Percentiles rank a stretch among this genome's conserved stretches.
phyloP scores from a whole-genome alignment of 2,113 vertebrate genomes.

The Paramormyrops kingsleyae region DNA sequence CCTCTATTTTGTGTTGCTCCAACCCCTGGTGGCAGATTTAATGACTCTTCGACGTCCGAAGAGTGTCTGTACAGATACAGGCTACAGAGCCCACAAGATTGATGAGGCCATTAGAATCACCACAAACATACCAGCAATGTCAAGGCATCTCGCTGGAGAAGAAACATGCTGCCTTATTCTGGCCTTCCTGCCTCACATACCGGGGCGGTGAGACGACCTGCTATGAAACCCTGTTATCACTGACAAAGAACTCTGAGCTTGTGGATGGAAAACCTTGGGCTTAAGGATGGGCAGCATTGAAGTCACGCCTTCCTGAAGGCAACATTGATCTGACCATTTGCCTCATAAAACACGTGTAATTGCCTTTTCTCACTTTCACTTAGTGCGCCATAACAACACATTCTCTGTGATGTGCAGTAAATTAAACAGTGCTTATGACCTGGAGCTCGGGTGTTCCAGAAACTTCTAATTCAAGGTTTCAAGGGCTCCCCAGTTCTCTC shows the following conservation, averaged over 20 bases:
- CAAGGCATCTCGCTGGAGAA: slow-evolving; percentile 22
- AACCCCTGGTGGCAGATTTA: background rate
- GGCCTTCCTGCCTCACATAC: background rate
- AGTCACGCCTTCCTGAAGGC: slow-evolving; percentile 46
- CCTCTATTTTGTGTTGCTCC: background rate
- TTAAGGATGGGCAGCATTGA: background rate
- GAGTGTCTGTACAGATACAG: background rate
- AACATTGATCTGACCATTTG: slow-evolving; percentile 42
- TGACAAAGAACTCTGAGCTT: background rate
- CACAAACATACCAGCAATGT: slow-evolving; percentile 14
- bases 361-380: slow-evolving; percentile 48
- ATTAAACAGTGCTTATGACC: slow-evolving; percentile 52
- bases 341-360: slow-evolving; percentile 49
- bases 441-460: slow-evolving; percentile 48
- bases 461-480: slow-evolving; percentile 61
- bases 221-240: background rate
- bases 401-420: slow-evolving; percentile 52
- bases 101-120: slow-evolving; percentile 15
- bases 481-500: slow-evolving; percentile 44
- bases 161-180: slow-evolving; percentile 11
- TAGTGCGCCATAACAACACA: slow-evolving; percentile 34
- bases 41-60: background rate
- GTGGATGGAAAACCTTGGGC: background rate
- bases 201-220: background rate
- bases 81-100: slow-evolving; percentile 12